These are phyloP conservation scores for Marmota flaviventris DNA, from an alignment of 2,113 vertebrate species.

Conservation along the genomic window DNA sequence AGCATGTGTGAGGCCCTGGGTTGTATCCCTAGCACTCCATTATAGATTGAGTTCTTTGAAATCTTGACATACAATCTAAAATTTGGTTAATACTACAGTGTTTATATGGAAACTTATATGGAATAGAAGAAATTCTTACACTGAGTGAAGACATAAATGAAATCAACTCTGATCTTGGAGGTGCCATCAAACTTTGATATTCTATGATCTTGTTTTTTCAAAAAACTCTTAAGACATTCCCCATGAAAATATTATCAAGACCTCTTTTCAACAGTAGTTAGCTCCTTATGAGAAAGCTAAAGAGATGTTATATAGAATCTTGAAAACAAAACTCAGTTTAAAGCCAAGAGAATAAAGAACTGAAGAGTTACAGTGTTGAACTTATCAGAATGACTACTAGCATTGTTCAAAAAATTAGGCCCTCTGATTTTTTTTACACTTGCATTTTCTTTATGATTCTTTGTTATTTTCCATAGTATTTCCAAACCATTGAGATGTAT, in stretches of 20 bases:
- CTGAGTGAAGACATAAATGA: not conserved
- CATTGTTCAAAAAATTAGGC: not conserved
- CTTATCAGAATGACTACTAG: not conserved
- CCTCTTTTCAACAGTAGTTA: not conserved
- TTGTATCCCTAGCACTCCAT: not conserved
- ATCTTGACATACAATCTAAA: not conserved
- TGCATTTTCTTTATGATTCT: not conserved
- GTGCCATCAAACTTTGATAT: not conserved
- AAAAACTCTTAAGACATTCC: constrained; percentile 21
- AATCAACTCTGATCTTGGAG: not conserved
- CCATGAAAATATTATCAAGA: constrained; percentile 32
- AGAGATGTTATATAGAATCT: not conserved
- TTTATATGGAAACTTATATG: not conserved
- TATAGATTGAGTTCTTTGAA: constrained; percentile 22
- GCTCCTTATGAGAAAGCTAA: not conserved
- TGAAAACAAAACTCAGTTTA: not conserved
- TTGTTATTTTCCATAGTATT: not conserved
- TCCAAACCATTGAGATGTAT: not conserved
- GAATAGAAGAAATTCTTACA: not conserved
- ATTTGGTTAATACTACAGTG: not conserved
- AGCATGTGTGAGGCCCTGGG: no score
- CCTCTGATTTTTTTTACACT: not conserved
- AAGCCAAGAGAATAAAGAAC: not conserved
- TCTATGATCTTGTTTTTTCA: not conserved
- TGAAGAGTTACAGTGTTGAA: not conserved